phyloP scores from a whole-genome alignment of 2,113 vertebrate species.

The Haliaeetus leucogaster region DNA sequence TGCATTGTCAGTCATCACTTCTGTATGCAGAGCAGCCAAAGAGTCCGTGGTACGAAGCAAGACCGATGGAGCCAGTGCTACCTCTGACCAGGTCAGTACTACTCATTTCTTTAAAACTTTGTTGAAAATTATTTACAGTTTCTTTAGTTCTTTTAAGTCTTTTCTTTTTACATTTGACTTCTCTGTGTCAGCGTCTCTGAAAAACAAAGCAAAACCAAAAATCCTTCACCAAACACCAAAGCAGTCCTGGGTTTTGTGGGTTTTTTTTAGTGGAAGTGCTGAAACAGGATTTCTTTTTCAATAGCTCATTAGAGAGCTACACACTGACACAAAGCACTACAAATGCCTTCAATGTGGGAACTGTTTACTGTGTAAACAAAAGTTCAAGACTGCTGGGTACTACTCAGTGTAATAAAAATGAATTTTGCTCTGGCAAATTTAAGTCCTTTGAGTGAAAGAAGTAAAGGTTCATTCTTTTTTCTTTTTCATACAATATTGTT shows the following conservation, averaged over 20 bases:
- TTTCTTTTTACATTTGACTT: not conserved
- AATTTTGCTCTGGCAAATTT: not conserved
- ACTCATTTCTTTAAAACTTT: not conserved
- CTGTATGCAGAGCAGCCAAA: conserved; percentile 81
- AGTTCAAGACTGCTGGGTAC: not conserved
- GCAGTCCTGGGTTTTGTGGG: not conserved
- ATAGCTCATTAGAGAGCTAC: not conserved
- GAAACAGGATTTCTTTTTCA: not conserved
- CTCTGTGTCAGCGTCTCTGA: not conserved
- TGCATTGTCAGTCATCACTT: conserved; percentile 83
- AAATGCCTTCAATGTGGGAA: not conserved
- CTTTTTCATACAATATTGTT: not conserved
- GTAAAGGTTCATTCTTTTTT: not conserved
- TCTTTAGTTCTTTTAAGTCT: not conserved
- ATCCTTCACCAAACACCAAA: not conserved
- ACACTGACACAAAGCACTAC: not conserved
- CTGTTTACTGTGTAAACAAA: not conserved
- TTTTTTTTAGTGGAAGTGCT: not conserved
- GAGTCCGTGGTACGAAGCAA: conserved; percentile 81
- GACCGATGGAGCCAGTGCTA: conserved; percentile 69
- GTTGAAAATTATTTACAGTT: not conserved
- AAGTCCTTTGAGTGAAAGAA: not conserved
- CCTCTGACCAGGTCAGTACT: conserved; percentile 72
- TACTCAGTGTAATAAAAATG: not conserved
- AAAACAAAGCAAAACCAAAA: not conserved